These are phyloP conservation scores for Contarinia nasturtii DNA, from an alignment of 1,140 invertebrate genomes.

Conservation along the genomic window DNA sequence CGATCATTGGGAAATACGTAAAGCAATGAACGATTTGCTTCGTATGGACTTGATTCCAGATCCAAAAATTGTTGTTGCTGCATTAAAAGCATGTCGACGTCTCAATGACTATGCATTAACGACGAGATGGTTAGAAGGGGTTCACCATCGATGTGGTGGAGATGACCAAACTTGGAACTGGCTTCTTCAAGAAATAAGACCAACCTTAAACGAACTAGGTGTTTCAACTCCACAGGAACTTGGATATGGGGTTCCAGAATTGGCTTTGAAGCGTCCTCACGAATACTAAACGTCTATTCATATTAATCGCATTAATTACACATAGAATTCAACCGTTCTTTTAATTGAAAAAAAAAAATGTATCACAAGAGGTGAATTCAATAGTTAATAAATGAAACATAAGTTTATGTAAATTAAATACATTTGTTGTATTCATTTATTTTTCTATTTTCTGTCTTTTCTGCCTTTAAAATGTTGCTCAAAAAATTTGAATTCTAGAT, in stretches of 20 bases:
- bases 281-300: no score
- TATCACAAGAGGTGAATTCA: no score
- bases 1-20: slow-evolving; percentile 91
- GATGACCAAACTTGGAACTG: slow-evolving; percentile 71
- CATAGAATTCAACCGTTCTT: no score
- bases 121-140: slow-evolving; percentile 77
- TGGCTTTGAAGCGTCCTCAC: slow-evolving; percentile 38
- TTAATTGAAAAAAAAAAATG: no score
- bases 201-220: slow-evolving; percentile 83
- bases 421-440: no score
- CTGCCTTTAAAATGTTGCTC: no score
- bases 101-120: slow-evolving; percentile 89
- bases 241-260: slow-evolving; percentile 93
- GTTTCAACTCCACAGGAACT: slow-evolving; percentile 88
- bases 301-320: no score
- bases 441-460: no score
- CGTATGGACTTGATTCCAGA: slow-evolving; percentile 90
- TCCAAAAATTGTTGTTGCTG: slow-evolving; percentile 79
- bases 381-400: no score
- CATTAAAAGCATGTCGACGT: slow-evolving; percentile 77
- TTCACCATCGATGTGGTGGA: slow-evolving; percentile 78
- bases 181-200: slow-evolving; percentile 79
- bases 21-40: slow-evolving; percentile 63
- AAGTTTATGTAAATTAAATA: no score
- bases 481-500: no score